A percentile compares a stretch with the other conserved stretches of the same genome.
Evolutionary conservation across 2,797 vertebrate genomes (phyloP).

Genomic region (Pangasius mekongensis): DNA sequence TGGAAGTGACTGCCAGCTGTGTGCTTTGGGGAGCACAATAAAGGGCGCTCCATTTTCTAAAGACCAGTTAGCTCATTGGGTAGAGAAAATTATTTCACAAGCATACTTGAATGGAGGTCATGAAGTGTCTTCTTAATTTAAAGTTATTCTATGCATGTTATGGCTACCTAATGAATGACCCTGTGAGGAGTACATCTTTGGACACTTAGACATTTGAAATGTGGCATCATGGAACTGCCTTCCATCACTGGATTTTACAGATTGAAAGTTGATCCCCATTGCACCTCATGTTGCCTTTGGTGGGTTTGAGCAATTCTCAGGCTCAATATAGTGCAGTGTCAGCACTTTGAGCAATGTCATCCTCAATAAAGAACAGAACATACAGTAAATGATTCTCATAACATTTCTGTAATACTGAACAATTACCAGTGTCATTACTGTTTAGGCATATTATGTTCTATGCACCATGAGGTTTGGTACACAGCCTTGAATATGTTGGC

Average conservation of each 20-base stretch:
- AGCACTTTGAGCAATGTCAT: background rate
- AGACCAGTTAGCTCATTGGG: background rate
- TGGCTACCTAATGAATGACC: background rate
- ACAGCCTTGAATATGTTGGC: background rate
- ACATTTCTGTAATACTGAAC: background rate
- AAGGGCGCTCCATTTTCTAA: background rate
- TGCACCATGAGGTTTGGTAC: background rate
- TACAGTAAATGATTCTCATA: background rate
- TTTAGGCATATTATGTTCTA: background rate
- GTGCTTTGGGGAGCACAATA: background rate
- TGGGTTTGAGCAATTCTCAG: background rate
- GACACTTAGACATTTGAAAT: background rate
- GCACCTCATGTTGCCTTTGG: background rate
- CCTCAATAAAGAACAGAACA: background rate
- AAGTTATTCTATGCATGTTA: background rate
- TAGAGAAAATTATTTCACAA: background rate
- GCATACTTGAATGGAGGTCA: background rate
- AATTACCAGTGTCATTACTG: background rate
- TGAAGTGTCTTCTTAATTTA: background rate
- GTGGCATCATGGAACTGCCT: background rate
- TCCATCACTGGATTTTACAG: background rate
- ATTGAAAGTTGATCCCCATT: background rate
- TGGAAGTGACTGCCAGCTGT: background rate
- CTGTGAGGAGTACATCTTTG: background rate
- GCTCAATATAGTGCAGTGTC: background rate